Evolutionary conservation across 1,140 invertebrate species (phyloP).

Genomic region (Drosophila lowei): DNA sequence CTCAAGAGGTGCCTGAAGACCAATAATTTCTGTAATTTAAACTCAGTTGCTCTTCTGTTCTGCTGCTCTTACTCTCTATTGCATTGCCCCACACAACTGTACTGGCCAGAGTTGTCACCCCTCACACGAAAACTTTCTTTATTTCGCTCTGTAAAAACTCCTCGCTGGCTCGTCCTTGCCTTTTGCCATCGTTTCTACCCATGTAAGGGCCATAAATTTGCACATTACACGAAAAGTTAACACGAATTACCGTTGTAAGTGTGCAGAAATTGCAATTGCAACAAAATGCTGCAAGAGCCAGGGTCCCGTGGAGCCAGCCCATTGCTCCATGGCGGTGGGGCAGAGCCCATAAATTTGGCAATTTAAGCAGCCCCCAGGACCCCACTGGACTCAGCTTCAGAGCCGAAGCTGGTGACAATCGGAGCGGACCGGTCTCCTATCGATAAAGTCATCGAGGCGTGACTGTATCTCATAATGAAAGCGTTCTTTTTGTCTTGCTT

Average conservation of each 20-base stretch:
- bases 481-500: background rate
- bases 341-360: slow-evolving; percentile 58
- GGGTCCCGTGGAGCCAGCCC: background rate
- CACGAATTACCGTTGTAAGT: slow-evolving; percentile 67
- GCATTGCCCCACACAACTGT: too few species aligned
- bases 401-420: background rate
- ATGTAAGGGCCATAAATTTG: slow-evolving; percentile 44
- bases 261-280: slow-evolving; percentile 59
- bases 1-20: too few species aligned
- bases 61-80: too few species aligned
- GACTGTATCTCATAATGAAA: slow-evolving; percentile 14
- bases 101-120: too few species aligned
- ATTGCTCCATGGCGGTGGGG: slow-evolving; percentile 3
- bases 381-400: background rate
- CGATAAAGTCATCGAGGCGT: slow-evolving; percentile 10
- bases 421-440: background rate
- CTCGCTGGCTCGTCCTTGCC: too few species aligned
- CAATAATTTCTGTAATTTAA: too few species aligned
- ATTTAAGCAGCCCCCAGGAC: slow-evolving; percentile 20
- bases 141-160: background rate
- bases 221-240: slow-evolving; percentile 65
- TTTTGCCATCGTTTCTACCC: background rate
- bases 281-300: slow-evolving; percentile 27
- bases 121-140: background rate
- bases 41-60: too few species aligned